Conservation (phyloP, 1,140 invertebrate genomes). For the Pogonognathellus flavescens region DNA sequence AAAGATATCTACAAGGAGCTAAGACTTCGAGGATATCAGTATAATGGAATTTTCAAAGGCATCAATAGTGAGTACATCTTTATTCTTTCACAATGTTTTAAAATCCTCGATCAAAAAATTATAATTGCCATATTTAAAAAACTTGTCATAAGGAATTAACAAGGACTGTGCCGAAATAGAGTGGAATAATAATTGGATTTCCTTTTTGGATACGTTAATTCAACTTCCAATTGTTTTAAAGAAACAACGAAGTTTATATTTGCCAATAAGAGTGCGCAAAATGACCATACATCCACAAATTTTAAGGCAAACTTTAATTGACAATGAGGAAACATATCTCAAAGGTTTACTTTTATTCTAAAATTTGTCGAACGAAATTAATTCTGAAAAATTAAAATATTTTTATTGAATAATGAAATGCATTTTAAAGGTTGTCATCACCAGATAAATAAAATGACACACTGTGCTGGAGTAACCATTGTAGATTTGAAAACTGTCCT, state of each 20-base stretch:
- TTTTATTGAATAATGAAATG: neutral
- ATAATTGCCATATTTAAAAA: no score
- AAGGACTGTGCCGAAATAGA: conserved; percentile 77
- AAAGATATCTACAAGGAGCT: conserved; percentile 95
- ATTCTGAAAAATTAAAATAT: no score
- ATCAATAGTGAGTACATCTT: conserved; percentile 77
- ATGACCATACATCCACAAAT: conserved; percentile 82
- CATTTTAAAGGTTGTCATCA: no score
- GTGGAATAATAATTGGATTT: conserved; percentile 93
- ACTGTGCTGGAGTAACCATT: no score
- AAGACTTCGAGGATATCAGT: conserved; percentile 93
- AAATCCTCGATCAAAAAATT: no score
- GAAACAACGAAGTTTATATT: conserved; percentile 81
- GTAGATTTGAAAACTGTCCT: no score
- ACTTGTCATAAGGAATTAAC: neutral
- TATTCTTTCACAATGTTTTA: neutral
- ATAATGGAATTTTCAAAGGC: conserved; percentile 88
- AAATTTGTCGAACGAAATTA: no score
- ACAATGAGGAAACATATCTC: neutral
- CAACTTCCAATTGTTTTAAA: conserved; percentile 88
- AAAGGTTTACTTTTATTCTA: neutral
- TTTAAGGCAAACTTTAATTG: neutral
- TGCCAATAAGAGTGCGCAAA: conserved; percentile 89
- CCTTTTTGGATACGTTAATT: conserved; percentile 94
- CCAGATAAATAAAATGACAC: no score